phyloP scores from a whole-genome alignment of 2,113 vertebrate genomes.

The Tupaia tana region DNA sequence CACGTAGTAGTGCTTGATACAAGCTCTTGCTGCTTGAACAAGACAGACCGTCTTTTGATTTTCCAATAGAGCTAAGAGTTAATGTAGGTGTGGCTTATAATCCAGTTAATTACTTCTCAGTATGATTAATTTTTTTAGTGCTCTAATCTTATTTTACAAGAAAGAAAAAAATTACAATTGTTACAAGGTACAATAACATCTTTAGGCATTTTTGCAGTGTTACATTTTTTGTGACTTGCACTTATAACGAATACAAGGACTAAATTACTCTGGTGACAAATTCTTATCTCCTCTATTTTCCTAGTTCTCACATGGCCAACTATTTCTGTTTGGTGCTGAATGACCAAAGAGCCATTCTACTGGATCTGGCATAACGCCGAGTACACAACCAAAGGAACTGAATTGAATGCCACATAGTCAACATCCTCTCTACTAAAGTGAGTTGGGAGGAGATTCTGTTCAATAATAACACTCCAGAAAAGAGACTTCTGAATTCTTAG shows the following conservation, averaged over 20 bases:
- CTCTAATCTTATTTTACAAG: conserved; percentile 53
- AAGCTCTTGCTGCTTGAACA: conserved; percentile 11
- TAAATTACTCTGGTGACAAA: conserved; percentile 14
- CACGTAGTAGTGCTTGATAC: neutral
- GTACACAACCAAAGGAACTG: neutral
- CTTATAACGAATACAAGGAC: neutral
- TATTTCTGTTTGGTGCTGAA: neutral
- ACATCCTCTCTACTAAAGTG: neutral
- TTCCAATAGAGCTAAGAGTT: neutral
- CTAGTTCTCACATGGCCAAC: conserved; percentile 29
- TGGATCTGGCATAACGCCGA: neutral
- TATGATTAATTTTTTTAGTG: conserved; percentile 51
- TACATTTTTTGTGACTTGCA: conserved; percentile 16
- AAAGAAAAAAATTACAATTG: conserved; percentile 46
- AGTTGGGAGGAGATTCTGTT: neutral
- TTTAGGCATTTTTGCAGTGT: conserved; percentile 38
- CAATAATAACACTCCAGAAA: conserved; percentile 4
- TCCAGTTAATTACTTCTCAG: conserved; percentile 1
- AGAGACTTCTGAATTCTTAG: conserved; percentile 10
- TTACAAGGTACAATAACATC: conserved; percentile 20
- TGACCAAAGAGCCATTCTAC: neutral
- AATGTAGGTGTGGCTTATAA: conserved; percentile 10
- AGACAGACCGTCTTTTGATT: conserved; percentile 11
- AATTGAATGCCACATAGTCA: neutral
- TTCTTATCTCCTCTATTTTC: conserved; percentile 26